Conservation (phyloP, 2,113 vertebrate genomes). For the Vulpes ferrilata region DNA sequence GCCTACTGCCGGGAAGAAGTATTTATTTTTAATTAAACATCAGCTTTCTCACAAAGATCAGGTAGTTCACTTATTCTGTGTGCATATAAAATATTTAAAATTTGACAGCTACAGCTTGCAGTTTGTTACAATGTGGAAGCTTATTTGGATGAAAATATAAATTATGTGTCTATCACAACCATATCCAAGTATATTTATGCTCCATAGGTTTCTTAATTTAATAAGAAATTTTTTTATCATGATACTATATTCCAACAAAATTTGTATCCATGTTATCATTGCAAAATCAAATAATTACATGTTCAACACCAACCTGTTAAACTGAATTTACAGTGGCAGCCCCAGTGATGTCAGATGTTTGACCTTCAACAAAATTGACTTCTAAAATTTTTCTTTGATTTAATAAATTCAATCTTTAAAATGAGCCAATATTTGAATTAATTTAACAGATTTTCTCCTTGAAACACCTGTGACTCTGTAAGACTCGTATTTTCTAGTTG, state of each 20-base stretch:
- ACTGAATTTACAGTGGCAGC: not conserved
- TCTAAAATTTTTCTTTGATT: not conserved
- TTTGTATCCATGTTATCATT: not conserved
- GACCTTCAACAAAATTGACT: not conserved
- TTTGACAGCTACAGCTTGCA: not conserved
- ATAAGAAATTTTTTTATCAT: not conserved
- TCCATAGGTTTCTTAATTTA: not conserved
- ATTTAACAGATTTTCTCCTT: conserved; percentile 1
- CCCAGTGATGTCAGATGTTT: not conserved
- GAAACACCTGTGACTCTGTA: not conserved
- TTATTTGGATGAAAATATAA: not conserved
- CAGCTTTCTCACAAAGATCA: not conserved
- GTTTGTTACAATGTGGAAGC: not conserved
- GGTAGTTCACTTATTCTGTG: not conserved
- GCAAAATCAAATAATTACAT: not conserved
- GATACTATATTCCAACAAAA: not conserved
- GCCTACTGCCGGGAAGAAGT: not conserved
- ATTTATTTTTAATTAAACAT: conserved; percentile 32
- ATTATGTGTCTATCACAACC: not conserved
- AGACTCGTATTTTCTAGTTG: not conserved
- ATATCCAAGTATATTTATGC: not conserved
- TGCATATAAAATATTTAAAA: not conserved
- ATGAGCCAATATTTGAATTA: not conserved
- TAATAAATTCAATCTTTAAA: not conserved
- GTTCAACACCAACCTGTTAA: not conserved